These are phyloP conservation scores for Drosophila basisetae DNA, from an alignment of 2,888 invertebrate genomes.

Conservation along the genomic window DNA sequence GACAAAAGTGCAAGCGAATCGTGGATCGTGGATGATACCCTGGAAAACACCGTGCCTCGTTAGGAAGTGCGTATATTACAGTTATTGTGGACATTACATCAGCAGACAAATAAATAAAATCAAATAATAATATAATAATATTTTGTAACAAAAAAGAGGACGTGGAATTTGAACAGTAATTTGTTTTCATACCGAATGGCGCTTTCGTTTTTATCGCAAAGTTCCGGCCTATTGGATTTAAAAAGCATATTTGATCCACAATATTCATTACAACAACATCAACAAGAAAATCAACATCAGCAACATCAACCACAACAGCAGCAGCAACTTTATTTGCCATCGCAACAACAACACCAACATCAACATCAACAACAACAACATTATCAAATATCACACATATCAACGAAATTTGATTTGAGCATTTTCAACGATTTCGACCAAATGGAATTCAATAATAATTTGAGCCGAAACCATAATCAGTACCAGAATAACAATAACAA, in stretches of 20 bases:
- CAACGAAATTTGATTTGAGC: constrained; percentile 70
- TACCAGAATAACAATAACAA: constrained; percentile 76
- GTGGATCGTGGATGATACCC: constrained; percentile 39
- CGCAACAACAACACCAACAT: constrained; percentile 48
- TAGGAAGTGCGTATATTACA: constrained; percentile 34
- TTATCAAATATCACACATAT: constrained; percentile 52
- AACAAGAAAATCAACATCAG: constrained; percentile 35
- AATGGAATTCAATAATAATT: constrained; percentile 83
- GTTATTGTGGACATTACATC: constrained; percentile 35
- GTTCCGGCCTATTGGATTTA: constrained; percentile 83
- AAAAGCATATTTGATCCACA: constrained; percentile 84
- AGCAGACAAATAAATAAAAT: constrained; percentile 2
- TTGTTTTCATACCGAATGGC: constrained; percentile 83
- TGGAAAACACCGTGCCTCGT: constrained; percentile 52
- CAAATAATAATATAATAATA: constrained; percentile 6
- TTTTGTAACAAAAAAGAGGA: neutral
- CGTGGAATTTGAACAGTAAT: constrained; percentile 31
- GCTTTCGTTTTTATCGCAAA: constrained; percentile 84
- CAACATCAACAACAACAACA: constrained; percentile 50
- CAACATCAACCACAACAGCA: constrained; percentile 27
- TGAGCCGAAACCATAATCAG: constrained; percentile 69
- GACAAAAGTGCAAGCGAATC: constrained; percentile 68
- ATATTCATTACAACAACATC: constrained; percentile 67
- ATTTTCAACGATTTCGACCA: constrained; percentile 77
- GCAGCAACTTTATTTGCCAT: constrained; percentile 29